phyloP scores from a whole-genome alignment of 23 tunicate species.

The Diplosoma virens region DNA sequence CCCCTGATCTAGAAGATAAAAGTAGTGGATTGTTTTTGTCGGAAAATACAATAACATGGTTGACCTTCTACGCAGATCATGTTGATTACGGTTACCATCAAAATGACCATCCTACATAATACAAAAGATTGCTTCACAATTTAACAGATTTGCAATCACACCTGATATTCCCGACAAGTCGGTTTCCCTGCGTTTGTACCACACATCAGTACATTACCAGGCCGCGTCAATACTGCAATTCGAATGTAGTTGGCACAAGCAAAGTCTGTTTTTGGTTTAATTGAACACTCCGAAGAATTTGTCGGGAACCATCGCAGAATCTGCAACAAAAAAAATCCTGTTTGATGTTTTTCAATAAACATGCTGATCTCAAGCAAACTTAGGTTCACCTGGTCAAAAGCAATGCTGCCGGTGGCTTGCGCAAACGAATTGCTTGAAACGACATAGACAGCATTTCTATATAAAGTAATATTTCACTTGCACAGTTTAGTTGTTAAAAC shows the following conservation, averaged over 20 bases:
- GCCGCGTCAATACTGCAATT: slow-evolving; percentile 4
- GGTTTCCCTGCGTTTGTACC: slow-evolving; percentile 54
- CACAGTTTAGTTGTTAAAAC: no score
- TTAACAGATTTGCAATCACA: no score
- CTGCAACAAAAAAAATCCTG: background rate
- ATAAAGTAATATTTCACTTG: no score
- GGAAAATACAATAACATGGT: no score
- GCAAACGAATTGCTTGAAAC: slow-evolving; percentile 24
- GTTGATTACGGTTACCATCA: no score
- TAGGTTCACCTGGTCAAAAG: slow-evolving; percentile 7
- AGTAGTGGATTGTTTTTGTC: no score
- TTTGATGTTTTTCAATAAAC: background rate
- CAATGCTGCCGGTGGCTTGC: slow-evolving; percentile 7
- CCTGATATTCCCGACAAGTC: slow-evolving; percentile 55
- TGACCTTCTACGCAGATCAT: no score
- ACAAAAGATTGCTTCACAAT: no score
- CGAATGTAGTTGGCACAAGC: slow-evolving; percentile 50
- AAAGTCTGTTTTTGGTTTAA: background rate
- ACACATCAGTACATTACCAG: slow-evolving; percentile 30
- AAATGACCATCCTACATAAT: no score
- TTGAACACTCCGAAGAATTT: slow-evolving; percentile 17
- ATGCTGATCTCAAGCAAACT: background rate
- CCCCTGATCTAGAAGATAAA: no score
- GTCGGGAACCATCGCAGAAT: slow-evolving; percentile 36
- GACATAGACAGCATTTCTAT: slow-evolving; percentile 32